phyloP scores from a whole-genome alignment of 2,797 vertebrate species.

The Notolabrus celidotus region DNA sequence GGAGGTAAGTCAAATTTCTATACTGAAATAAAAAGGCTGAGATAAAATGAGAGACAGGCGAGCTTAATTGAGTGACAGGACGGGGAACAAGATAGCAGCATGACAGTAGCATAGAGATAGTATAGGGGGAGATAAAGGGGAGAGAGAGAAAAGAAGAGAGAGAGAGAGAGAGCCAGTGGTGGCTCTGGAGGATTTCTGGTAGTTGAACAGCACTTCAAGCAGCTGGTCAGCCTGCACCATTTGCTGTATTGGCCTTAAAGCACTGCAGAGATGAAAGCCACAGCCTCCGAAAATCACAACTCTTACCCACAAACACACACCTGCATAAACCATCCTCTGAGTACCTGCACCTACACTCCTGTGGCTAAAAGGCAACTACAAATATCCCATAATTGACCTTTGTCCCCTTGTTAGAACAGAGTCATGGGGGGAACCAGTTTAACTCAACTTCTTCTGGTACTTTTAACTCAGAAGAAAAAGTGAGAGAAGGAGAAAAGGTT shows the following conservation, averaged over 20 bases:
- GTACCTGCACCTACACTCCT: conserved; percentile 54
- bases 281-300: conserved; percentile 41
- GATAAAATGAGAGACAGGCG: conserved; percentile 46
- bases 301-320: conserved; percentile 17
- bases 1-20: conserved; percentile 27
- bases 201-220: conserved; percentile 60
- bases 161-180: conserved; percentile 44
- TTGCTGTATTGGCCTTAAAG: conserved; percentile 73
- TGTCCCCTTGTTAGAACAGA: conserved; percentile 42
- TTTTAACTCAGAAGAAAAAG: conserved; percentile 6
- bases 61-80: conserved; percentile 52
- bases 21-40: conserved; percentile 30
- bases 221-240: conserved; percentile 62
- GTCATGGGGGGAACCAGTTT: conserved; percentile 47
- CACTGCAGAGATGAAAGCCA: conserved; percentile 65
- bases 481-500: background rate
- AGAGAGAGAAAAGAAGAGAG: conserved; percentile 5
- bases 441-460: conserved; percentile 30
- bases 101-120: conserved; percentile 39
- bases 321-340: conserved; percentile 29
- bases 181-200: conserved; percentile 52
- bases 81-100: conserved; percentile 39
- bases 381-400: conserved; percentile 65
- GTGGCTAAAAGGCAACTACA: conserved; percentile 62
- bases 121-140: conserved; percentile 22